Percentiles rank a stretch among this genome's conserved stretches.
Evolutionary conservation across 2,797 vertebrate species (phyloP).

Genomic region (Intellagama lesueurii): DNA sequence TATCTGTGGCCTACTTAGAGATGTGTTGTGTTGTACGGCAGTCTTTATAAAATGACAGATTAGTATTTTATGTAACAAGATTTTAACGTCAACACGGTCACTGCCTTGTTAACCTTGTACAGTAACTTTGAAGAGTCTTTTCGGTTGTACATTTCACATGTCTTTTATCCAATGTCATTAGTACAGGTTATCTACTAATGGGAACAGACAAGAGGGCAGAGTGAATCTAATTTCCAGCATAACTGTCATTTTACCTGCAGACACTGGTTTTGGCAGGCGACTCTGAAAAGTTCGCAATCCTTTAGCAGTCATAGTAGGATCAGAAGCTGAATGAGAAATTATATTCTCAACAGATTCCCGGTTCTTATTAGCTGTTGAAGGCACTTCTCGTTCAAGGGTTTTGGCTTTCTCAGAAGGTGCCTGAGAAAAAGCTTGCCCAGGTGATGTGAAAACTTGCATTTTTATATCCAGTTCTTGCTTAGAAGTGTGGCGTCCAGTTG

Average conservation of each 20-base stretch:
- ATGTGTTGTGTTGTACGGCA: constrained; percentile 41
- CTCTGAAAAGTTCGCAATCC: constrained; percentile 76
- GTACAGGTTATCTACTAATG: constrained; percentile 52
- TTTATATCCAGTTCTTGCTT: constrained; percentile 81
- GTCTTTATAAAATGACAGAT: constrained; percentile 28
- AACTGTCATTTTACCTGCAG: constrained; percentile 83
- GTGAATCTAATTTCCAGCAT: constrained; percentile 57
- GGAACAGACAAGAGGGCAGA: constrained; percentile 53
- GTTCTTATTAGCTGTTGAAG: constrained; percentile 80
- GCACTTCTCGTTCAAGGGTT: constrained; percentile 86
- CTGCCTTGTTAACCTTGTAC: constrained; percentile 60
- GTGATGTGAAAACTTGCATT: constrained; percentile 62
- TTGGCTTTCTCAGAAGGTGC: constrained; percentile 78
- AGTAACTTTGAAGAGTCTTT: constrained; percentile 49
- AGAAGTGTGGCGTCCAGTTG: constrained; percentile 78
- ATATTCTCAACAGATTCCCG: constrained; percentile 65
- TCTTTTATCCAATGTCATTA: constrained; percentile 59
- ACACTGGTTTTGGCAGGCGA: constrained; percentile 80
- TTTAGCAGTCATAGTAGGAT: constrained; percentile 79
- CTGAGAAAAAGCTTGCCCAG: constrained; percentile 70
- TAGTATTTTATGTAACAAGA: constrained; percentile 51
- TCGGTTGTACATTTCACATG: constrained; percentile 54
- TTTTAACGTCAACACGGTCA: constrained; percentile 56
- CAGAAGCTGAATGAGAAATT: constrained; percentile 84
- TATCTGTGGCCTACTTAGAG: constrained; percentile 48